Base-by-base conservation (phyloP, 2,113 vertebrate genomes). In the Dipodomys stephensi region DNA sequence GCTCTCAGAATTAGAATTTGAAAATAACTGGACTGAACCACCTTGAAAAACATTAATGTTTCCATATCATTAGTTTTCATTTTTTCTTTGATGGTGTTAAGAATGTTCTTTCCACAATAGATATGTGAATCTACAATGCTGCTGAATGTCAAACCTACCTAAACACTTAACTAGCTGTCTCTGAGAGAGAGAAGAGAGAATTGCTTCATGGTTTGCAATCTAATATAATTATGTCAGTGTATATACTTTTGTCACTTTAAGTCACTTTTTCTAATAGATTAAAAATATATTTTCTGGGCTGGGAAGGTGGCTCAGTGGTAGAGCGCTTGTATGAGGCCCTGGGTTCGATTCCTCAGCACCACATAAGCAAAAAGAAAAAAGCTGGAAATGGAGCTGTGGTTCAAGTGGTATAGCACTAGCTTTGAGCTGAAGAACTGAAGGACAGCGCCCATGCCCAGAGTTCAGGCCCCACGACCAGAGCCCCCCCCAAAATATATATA, bases 91-190 rank as follows among this genome's bases (percentile, higher is more conserved):
- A 84, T 7, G 35, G 19, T 20, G 11, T 53, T 35, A 35, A 57
- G 16, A 18, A 60, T 71, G 64, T 11, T n/a, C 87, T 95, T 57
- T 91, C 96, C 86, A 68, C 92, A 92, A 95, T 90, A 96, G 85
- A 97, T 95, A 92, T 96, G 92, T 97, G 94, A 97, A 97, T 76
- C 91, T 93, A 93, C 69, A 85, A 94, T 94, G 67, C 80, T 92
- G 49, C 91, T 76, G 94, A 83, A 96, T 96, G 96, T 97, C 94
- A 93, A 94, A 97, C 92, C 76, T 95, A 95, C 89, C 13, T 97
- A 93, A 96, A 96, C 97, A 84, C 85, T 97, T 95, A 97, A 94
- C 93, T 88, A 95, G 95, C 95, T 97, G 96, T 94, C 97, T 96
- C 84, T 18, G 19, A 87, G 0, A 83, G 32, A 92, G 13, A 44